Conservation (phyloP, 1,140 invertebrate species). For the Lordiphosa stackelbergi region DNA sequence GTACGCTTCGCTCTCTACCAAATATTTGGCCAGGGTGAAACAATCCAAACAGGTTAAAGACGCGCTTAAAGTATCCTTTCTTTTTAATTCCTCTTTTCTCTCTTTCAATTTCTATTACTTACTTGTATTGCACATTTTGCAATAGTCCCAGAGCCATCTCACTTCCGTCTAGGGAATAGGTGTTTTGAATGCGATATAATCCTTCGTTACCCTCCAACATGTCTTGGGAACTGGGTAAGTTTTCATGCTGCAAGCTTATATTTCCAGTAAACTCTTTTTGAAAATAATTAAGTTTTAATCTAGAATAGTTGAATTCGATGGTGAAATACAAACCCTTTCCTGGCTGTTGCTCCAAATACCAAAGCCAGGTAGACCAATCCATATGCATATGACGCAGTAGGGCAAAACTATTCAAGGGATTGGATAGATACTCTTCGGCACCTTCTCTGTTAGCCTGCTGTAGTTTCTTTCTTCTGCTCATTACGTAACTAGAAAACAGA, state of each 20-base stretch:
- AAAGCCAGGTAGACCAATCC: conserved; percentile 1
- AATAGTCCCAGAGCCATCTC: not conserved
- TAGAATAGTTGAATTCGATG: not conserved
- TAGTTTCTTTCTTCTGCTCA: not conserved
- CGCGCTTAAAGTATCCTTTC: not conserved
- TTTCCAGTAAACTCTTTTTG: not conserved
- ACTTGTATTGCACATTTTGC: conserved; percentile 1
- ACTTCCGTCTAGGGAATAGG: not conserved
- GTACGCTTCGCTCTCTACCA: not conserved
- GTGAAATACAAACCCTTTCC: not conserved
- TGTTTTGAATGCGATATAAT: not conserved
- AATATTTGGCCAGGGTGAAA: not conserved
- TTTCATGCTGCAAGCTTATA: not conserved
- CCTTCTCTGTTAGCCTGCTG: not conserved
- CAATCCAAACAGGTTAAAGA: not conserved
- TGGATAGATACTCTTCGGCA: not conserved
- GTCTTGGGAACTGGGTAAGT: not conserved
- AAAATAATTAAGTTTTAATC: no score
- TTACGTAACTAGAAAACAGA: not conserved
- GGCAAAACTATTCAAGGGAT: not conserved
- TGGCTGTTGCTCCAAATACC: conserved; percentile 6
- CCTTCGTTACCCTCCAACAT: not conserved
- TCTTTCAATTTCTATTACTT: not conserved
- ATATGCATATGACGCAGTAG: conserved; percentile 1
- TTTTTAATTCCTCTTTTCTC: not conserved